Percentiles rank a stretch among this genome's conserved stretches.
Conservation (phyloP, 1,140 invertebrate species). For the Pseudomyrmex dendroicus region DNA sequence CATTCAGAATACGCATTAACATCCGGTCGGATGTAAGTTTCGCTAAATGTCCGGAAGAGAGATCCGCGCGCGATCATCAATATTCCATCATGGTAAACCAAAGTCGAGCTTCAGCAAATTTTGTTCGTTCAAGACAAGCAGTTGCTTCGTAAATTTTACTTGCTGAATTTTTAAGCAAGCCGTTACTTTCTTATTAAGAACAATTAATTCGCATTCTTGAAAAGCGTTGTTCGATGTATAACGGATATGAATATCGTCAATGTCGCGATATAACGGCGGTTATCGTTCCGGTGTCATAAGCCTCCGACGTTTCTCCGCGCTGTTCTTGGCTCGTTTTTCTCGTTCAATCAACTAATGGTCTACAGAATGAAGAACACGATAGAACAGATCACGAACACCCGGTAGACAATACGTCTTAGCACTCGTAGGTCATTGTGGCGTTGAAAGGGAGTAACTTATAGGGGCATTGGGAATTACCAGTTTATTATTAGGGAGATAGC, state of each 20-base stretch:
- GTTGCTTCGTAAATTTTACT: not conserved
- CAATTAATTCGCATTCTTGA: not conserved
- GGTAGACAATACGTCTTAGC: constrained; percentile 76
- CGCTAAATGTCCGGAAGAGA: constrained; percentile 71
- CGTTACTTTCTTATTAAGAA: not conserved
- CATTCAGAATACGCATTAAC: constrained; percentile 71
- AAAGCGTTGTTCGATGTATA: not conserved
- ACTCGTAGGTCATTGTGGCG: constrained; percentile 83
- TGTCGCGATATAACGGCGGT: not conserved
- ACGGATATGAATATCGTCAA: not conserved
- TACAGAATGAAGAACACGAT: constrained; percentile 14
- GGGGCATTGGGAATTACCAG: constrained; percentile 85
- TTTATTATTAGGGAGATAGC: constrained; percentile 86
- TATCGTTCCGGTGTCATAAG: constrained; percentile 21
- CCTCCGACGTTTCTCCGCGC: constrained; percentile 6
- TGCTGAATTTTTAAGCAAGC: not conserved
- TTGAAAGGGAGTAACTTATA: constrained; percentile 86
- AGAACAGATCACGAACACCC: constrained; percentile 71
- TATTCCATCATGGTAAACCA: constrained; percentile 70
- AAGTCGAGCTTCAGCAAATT: constrained; percentile 65
- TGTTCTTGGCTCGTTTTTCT: constrained; percentile 19
- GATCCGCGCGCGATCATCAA: constrained; percentile 69
- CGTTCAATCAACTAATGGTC: constrained; percentile 59
- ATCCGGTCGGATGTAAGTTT: constrained; percentile 69
- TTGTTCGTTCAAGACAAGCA: constrained; percentile 47